Evolutionary conservation across 2,113 vertebrate genomes (phyloP).

Genomic region (Clarias gariepinus): DNA sequence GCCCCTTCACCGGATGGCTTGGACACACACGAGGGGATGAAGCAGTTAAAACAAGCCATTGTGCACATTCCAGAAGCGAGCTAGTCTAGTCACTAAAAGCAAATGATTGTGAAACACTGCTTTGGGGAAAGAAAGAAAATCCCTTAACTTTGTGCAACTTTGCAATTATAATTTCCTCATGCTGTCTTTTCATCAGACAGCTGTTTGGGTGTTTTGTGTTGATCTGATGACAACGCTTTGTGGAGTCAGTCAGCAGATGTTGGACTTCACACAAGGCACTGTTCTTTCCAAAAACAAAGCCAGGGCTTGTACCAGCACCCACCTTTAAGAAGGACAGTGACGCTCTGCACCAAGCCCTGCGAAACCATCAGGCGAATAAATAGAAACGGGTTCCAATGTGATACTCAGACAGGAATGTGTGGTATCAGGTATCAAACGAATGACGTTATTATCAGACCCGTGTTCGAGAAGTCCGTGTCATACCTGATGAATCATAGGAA

Average conservation of each 20-base stretch:
- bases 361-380: not conserved
- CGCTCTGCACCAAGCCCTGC: slow-evolving; percentile 9
- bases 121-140: not conserved
- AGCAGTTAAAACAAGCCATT: slow-evolving; percentile 42
- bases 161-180: slow-evolving; percentile 14
- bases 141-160: not conserved
- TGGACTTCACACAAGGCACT: slow-evolving; percentile 34
- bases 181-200: not conserved
- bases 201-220: slow-evolving; percentile 27
- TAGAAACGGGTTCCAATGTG: not conserved
- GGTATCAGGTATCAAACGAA: not conserved
- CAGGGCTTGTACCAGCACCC: slow-evolving; percentile 26
- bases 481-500: not conserved
- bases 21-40: slow-evolving; percentile 17
- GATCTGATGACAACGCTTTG: slow-evolving; percentile 14
- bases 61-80: not conserved
- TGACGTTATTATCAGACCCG: not conserved
- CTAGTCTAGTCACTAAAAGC: slow-evolving; percentile 25
- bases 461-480: not conserved
- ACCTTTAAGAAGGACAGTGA: slow-evolving; percentile 19
- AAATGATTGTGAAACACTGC: not conserved
- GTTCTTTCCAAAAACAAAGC: slow-evolving; percentile 45
- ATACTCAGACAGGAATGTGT: not conserved
- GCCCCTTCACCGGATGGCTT: slow-evolving; percentile 79
- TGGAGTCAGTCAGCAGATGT: slow-evolving; percentile 36